phyloP scores from a whole-genome alignment of 2,888 invertebrate species.

The Phyllotreta cruciferae region DNA sequence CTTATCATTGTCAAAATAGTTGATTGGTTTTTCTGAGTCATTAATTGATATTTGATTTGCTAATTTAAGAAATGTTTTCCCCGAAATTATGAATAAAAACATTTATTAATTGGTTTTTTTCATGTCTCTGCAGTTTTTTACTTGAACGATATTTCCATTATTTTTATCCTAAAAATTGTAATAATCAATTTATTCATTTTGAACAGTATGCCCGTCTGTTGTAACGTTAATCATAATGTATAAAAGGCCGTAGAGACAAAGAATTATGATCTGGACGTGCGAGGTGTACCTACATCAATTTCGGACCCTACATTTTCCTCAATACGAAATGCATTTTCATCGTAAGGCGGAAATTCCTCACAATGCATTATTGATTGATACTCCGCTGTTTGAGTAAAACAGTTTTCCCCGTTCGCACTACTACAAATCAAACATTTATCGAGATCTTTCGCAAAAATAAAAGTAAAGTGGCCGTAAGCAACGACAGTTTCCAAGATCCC shows the following conservation, averaged over 20 bases:
- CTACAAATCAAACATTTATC: constrained; percentile 31
- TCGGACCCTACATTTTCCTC: background rate
- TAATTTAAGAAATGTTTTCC: no score
- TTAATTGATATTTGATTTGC: no score
- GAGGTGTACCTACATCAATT: constrained; percentile 3
- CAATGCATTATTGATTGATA: constrained; percentile 32
- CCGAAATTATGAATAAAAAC: no score
- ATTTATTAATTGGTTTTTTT: no score
- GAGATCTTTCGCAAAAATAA: constrained; percentile 27
- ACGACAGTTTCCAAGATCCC: constrained; percentile 24
- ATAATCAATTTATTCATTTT: no score
- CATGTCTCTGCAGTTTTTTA: no score
- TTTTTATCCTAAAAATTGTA: no score
- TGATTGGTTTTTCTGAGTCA: no score
- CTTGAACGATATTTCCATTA: no score
- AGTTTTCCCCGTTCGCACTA: constrained; percentile 28
- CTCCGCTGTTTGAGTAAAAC: constrained; percentile 17
- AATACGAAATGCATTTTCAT: constrained; percentile 18
- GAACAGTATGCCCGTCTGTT: background rate
- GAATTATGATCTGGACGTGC: background rate
- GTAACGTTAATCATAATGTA: background rate
- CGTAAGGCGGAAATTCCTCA: constrained; percentile 4
- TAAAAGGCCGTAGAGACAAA: constrained; percentile 3
- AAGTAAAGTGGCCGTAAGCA: constrained; percentile 28
- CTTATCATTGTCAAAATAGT: no score